Conservation (phyloP, 2,113 vertebrate species). For the Pachycephala philippinensis region DNA sequence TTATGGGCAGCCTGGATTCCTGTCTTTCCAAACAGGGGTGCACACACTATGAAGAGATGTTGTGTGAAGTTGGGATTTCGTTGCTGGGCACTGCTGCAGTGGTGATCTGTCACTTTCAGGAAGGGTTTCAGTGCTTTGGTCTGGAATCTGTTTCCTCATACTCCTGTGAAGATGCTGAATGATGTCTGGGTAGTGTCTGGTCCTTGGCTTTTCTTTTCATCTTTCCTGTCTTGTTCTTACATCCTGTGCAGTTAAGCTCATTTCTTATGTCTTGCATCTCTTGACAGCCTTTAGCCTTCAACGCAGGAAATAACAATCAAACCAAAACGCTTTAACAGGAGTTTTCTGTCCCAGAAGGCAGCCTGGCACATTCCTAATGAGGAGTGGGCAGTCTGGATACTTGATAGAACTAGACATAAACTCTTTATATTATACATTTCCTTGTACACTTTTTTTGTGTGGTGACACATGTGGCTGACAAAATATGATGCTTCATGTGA, state of each 20-base stretch:
- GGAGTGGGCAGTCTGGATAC: not conserved
- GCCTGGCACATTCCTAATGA: constrained; percentile 19
- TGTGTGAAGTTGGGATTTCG: not conserved
- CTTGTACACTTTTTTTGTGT: not conserved
- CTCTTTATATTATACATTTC: not conserved
- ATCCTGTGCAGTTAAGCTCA: not conserved
- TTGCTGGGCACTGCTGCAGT: not conserved
- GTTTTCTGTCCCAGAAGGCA: constrained; percentile 1
- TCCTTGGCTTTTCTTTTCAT: constrained; percentile 14
- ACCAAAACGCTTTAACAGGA: constrained; percentile 2
- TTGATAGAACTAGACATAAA: not conserved
- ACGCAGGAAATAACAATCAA: not conserved
- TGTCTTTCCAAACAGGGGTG: rapidly evolving
- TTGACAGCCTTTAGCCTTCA: constrained; percentile 13
- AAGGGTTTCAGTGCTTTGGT: not conserved
- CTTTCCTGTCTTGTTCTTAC: not conserved
- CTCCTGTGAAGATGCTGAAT: not conserved
- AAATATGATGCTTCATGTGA: not conserved
- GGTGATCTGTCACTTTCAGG: not conserved
- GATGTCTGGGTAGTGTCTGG: not conserved
- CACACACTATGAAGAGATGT: not conserved
- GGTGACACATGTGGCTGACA: not conserved
- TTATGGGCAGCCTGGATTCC: not conserved
- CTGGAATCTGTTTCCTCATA: not conserved
- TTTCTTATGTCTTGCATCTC: constrained; percentile 1